Evolutionary conservation across 2,113 vertebrate genomes (phyloP).

Genomic region (Hippocampus mohnikei): DNA sequence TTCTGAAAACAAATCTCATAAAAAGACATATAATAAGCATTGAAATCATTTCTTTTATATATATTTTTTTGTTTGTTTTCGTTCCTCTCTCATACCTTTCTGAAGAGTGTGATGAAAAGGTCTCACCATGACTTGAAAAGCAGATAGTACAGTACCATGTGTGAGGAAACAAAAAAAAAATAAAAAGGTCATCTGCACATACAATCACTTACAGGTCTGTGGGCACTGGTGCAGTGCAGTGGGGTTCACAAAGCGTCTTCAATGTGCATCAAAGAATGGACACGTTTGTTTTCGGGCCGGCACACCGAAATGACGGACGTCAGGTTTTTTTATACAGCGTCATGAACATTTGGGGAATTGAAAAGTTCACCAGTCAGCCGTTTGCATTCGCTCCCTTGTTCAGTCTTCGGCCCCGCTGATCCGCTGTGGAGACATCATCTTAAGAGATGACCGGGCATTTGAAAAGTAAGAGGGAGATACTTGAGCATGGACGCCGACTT

Average conservation of each 20-base stretch:
- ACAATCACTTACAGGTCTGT: constrained; percentile 89
- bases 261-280: constrained; percentile 71
- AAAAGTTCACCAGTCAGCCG: constrained; percentile 26
- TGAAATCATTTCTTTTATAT: constrained; percentile 65
- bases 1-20: constrained; percentile 72
- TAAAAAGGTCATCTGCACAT: constrained; percentile 77
- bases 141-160: constrained; percentile 85
- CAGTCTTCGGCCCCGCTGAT: constrained; percentile 41
- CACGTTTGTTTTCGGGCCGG: constrained; percentile 54
- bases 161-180: constrained; percentile 68
- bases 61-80: constrained; percentile 29
- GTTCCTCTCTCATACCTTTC: constrained; percentile 42
- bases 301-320: constrained; percentile 58
- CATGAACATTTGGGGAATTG: constrained; percentile 41
- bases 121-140: constrained; percentile 75
- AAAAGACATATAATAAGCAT: constrained; percentile 87
- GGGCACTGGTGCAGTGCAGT: constrained; percentile 95
- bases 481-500: constrained; percentile 51
- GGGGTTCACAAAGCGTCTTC: constrained; percentile 81
- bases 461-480: constrained; percentile 48
- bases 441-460: constrained; percentile 38
- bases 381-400: constrained; percentile 27
- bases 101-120: constrained; percentile 77
- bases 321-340: constrained; percentile 42
- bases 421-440: constrained; percentile 39